These are phyloP conservation scores for Agelas oroides DNA, from an alignment of 37 sponge, comb jelly and placozoan species.

Conservation along the genomic window DNA sequence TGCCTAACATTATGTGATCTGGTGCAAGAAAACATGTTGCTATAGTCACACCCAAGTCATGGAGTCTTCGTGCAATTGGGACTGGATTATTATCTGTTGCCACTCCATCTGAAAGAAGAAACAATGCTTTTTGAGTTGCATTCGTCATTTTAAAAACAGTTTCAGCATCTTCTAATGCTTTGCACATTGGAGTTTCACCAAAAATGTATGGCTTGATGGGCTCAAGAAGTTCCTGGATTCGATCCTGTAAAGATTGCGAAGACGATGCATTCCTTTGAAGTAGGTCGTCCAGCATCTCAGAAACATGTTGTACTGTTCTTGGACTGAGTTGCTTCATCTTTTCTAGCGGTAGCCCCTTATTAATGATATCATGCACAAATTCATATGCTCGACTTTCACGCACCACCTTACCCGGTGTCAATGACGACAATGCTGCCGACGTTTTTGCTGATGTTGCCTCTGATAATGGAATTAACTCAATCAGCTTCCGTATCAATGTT, in stretches of 20 bases:
- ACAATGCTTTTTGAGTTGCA: constrained; percentile 30
- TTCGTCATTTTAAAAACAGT: constrained; percentile 9
- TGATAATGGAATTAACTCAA: constrained; percentile 7
- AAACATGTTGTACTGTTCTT: constrained; percentile 32
- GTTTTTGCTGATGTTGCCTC: too few relatives aligned
- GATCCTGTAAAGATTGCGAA: constrained; percentile 12
- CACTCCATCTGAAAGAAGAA: constrained; percentile 55
- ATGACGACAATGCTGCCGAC: too few relatives aligned
- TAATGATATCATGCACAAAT: neutral
- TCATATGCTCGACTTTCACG: neutral
- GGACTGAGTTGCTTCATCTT: neutral
- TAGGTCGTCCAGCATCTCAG: constrained; percentile 22
- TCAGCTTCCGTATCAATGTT: constrained; percentile 1
- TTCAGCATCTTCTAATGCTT: constrained; percentile 34
- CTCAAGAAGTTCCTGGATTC: constrained; percentile 26
- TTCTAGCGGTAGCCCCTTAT: neutral
- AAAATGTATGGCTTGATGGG: constrained; percentile 53
- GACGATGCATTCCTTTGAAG: neutral
- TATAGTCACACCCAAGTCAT: constrained; percentile 24
- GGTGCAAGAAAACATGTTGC: constrained; percentile 47
- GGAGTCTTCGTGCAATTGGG: constrained; percentile 12
- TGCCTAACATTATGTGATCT: constrained; percentile 2
- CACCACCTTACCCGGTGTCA: too few relatives aligned
- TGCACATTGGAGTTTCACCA: constrained; percentile 60
- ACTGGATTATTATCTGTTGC: constrained; percentile 57